Percentiles rank a stretch among this genome's conserved stretches.
These are phyloP conservation scores for Malthinus flaveolus DNA, from an alignment of 2,888 invertebrate species.

Conservation along the genomic window DNA sequence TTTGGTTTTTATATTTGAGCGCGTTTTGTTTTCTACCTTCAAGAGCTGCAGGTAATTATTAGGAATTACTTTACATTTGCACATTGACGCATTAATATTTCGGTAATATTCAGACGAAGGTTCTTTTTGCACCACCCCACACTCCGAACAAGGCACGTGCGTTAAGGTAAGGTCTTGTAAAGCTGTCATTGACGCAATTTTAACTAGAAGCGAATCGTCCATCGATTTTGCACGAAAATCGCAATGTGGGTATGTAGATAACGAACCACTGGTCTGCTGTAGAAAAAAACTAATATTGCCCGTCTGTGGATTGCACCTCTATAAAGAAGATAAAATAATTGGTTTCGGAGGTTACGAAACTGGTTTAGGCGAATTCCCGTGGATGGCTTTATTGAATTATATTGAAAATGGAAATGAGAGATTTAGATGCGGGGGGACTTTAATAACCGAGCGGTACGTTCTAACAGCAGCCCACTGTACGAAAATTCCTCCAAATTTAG, in stretches of 20 bases:
- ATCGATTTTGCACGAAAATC: background rate
- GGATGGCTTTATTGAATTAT: conserved; percentile 55
- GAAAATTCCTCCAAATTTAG: conserved; percentile 39
- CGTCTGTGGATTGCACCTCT: no score
- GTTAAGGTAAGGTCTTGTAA: background rate
- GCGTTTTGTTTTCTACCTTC: background rate
- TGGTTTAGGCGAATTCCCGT: conserved; percentile 56
- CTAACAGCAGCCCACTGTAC: conserved; percentile 62
- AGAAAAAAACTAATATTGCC: background rate
- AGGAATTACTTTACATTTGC: no score
- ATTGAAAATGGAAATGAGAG: conserved; percentile 30
- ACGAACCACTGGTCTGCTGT: background rate
- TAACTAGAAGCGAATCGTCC: background rate
- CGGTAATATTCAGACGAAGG: background rate
- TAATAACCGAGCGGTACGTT: conserved; percentile 59
- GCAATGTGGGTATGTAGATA: background rate
- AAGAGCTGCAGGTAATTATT: no score
- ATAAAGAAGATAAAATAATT: no score
- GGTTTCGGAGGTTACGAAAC: conserved; percentile 53
- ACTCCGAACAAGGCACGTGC: background rate
- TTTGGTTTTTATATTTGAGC: no score
- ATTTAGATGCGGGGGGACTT: conserved; percentile 57
- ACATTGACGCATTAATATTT: no score
- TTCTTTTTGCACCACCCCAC: background rate
- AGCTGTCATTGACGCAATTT: background rate